Percentiles rank a stretch among this genome's conserved stretches.
phyloP scores from a whole-genome alignment of 2,113 vertebrate genomes.

The Chamaetylas fuelleborni region DNA sequence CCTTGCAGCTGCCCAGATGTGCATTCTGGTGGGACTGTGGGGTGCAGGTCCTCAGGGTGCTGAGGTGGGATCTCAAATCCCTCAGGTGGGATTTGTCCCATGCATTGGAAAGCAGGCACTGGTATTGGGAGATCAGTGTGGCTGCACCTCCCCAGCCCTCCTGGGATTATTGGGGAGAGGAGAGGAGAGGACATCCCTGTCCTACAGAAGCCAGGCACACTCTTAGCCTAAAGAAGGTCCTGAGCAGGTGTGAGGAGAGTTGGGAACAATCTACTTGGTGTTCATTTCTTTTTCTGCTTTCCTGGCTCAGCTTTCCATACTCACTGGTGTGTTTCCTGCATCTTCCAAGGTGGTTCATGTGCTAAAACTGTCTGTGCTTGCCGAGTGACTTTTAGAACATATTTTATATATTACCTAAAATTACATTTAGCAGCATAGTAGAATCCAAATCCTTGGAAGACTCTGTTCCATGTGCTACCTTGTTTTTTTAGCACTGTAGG shows the following conservation, averaged over 20 bases:
- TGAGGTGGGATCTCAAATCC: too few species aligned
- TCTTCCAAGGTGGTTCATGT: not conserved
- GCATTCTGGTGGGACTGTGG: accelerated
- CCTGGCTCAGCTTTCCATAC: not conserved
- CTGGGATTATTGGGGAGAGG: not conserved
- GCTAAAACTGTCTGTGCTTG: not conserved
- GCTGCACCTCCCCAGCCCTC: not conserved
- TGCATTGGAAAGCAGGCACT: accelerated
- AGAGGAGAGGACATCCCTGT: not conserved
- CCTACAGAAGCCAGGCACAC: accelerated
- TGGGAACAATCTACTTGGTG: not conserved
- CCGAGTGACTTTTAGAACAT: not conserved
- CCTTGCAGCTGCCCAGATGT: not conserved
- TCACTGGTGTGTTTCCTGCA: not conserved
- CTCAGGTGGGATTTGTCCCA: accelerated
- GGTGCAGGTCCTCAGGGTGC: not conserved
- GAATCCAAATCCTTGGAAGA: not conserved
- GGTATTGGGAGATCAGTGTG: accelerated
- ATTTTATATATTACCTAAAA: not conserved
- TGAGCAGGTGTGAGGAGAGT: not conserved
- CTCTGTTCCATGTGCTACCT: not conserved
- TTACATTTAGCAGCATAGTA: not conserved
- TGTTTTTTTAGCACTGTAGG: not conserved
- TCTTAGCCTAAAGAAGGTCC: not conserved
- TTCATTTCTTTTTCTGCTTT: not conserved